Base-by-base conservation (phyloP, 2,888 invertebrate genomes). In the Aricia artaxerxes region DNA sequence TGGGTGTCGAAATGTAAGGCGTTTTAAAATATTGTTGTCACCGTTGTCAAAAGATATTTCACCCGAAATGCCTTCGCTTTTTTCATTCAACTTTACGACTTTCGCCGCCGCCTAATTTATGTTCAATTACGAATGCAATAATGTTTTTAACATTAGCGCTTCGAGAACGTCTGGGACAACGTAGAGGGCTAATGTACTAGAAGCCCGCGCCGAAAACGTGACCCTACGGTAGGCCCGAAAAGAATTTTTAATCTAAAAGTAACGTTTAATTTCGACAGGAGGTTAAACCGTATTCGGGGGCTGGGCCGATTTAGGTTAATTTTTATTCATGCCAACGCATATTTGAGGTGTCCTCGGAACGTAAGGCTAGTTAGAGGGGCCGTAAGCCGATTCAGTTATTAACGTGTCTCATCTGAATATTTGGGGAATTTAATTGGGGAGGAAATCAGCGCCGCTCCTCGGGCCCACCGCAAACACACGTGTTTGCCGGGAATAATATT, bases 61-160 rank as follows among this genome's bases (percentile, higher is more conserved):
- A 86, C 85, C 86, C 88, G 91, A 90, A 91, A 91, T 88, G 87
- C 87, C 78, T 88, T 88, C 85, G 86, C 86, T 86, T 87, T 88
- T 88, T 89, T 85, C 77, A 78, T 53, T 85, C 85, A 86, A 83
- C 84, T 78, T 79, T 69, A 78, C 76, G 64, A 86, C 84, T 81
- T 86, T 85, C 86, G 84, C 84, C 57, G 73, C 78, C 73, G 60
- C 40, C 69, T 78, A 78, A 78, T 78, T 78, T 78, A 79, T 79
- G 75, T 73, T 75, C 79, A 79, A 64, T 79, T 79, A 75, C 73
- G 75, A 79, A 49, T 31, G 61, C 79, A 79, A 75, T 79, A 49
- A 75, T 44, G 75, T 60, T 49, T 79, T 75, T 35, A 44, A 61
- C 61, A 64, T 75, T 75, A 78, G 73, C 72, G 35, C 72, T 72